Percentiles rank a stretch among this genome's conserved stretches.
These are phyloP conservation scores for Hyperoplus immaculatus DNA, from an alignment of 2,797 vertebrate species.

Conservation along the genomic window DNA sequence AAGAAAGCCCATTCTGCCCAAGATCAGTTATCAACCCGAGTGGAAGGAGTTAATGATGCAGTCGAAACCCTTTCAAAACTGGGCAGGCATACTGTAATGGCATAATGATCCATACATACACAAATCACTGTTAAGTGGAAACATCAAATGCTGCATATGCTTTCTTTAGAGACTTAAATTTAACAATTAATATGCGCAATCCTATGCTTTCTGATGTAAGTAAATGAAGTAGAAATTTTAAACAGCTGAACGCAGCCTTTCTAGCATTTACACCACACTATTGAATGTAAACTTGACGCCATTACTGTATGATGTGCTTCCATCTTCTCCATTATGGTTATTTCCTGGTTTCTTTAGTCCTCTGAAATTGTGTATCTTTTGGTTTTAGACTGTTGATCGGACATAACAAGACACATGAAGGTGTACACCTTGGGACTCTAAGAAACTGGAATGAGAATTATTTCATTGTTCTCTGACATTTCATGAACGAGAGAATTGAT, in stretches of 20 bases:
- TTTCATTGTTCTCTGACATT: not conserved
- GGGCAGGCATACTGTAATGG: constrained; percentile 4
- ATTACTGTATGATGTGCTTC: not conserved
- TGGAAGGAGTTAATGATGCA: constrained; percentile 51
- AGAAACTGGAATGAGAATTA: not conserved
- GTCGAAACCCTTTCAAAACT: constrained; percentile 28
- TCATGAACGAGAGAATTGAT: not conserved
- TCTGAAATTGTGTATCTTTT: not conserved
- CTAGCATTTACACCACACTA: not conserved
- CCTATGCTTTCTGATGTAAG: not conserved
- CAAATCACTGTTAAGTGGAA: constrained; percentile 1
- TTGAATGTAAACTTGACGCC: not conserved
- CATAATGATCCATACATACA: constrained; percentile 35
- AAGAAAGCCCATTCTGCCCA: constrained; percentile 13
- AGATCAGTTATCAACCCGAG: constrained; percentile 27
- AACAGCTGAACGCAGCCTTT: not conserved
- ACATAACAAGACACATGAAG: not conserved
- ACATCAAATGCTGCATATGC: not conserved
- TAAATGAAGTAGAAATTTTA: not conserved
- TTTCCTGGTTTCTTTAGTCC: not conserved
- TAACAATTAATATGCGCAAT: constrained; percentile 2
- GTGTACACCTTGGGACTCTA: not conserved
- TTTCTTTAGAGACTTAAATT: constrained; percentile 2
- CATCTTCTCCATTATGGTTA: too few relatives aligned
- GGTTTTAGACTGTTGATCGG: not conserved